phyloP scores from a whole-genome alignment of 1,140 invertebrate genomes.

The Scaptomyza graminum region DNA sequence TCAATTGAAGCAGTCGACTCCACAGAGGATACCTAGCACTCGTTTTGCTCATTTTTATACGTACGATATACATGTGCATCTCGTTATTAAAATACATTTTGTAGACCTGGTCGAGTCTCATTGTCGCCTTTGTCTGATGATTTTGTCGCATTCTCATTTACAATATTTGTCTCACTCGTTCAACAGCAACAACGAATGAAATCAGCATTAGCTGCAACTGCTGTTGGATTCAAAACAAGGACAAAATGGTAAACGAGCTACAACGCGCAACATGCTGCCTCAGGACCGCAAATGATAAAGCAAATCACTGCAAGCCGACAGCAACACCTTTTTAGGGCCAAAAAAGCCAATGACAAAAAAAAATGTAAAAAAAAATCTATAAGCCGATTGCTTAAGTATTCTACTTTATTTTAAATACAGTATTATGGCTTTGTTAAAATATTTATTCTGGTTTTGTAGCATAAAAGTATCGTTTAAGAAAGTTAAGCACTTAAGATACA shows the following conservation, averaged over 20 bases:
- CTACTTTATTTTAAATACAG: too few relatives aligned
- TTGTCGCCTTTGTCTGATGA: slow-evolving; percentile 65
- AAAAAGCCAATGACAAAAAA: neutral
- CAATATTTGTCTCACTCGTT: slow-evolving; percentile 62
- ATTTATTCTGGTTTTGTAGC: too few relatives aligned
- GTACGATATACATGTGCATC: slow-evolving; percentile 19
- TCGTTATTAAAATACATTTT: slow-evolving; percentile 57
- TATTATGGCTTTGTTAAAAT: too few relatives aligned
- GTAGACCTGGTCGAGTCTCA: slow-evolving; percentile 35
- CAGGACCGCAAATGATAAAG: slow-evolving; percentile 70
- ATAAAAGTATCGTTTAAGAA: too few relatives aligned
- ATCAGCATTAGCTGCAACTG: slow-evolving; percentile 71
- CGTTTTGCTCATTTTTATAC: slow-evolving; percentile 5
- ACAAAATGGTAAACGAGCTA: slow-evolving; percentile 19
- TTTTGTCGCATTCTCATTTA: slow-evolving; percentile 78
- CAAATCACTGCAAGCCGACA: slow-evolving; percentile 50
- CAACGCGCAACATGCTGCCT: slow-evolving; percentile 40
- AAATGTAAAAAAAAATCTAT: too few relatives aligned
- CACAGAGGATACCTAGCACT: slow-evolving; percentile 23
- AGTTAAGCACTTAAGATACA: too few relatives aligned
- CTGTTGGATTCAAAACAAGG: slow-evolving; percentile 20
- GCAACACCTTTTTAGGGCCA: neutral
- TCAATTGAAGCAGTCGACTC: slow-evolving; percentile 60
- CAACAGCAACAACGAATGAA: slow-evolving; percentile 57
- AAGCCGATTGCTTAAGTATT: neutral